Evolutionary conservation across 1,140 invertebrate genomes (phyloP), one percentile per base, ranked within the genome.

Genomic region (Apis dorsata): DNA sequence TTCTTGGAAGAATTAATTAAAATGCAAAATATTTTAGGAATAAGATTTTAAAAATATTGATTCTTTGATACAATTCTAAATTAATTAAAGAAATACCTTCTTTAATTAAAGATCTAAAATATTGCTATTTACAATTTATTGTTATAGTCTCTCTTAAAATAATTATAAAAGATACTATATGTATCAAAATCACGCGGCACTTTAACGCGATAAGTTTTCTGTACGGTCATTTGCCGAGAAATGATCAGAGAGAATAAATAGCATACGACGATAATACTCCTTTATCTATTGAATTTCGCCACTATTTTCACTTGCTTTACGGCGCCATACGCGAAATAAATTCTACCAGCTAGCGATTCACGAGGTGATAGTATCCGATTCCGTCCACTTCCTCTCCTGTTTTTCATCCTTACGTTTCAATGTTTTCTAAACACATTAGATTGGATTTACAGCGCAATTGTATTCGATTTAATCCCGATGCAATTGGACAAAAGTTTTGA

Each of bases 341-440:
- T 78, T 68, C 24, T 9, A 5, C 21, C 3, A 57, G 24, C 17
- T 19, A 12, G 28, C 76, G 76, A 78, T 78, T 57, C 65, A 53
- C 76, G 51, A 78, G 51, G 24, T 57, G 63, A 78, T 78, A 78
- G 76, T 68, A 78, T 68, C 76, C 53, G 76, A 78, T 78, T 78
- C 34, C 76, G 34, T 78, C 53, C 53, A 68, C 76, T 69, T 69
- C 65, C 63, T 34, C 8, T 8, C 7, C 9, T 55, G 63, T 68
- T 57, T 78, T 24, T 78, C 76, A 78, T 68, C 62, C 51, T 68
- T 78, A 44, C 21, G 65, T 78, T 78, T 49, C 76, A 57, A 78
- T 78, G 53, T 68, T 78, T 68, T 53, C 51, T 68, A 57, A 76
- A 76, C 59, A 53, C 60, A 2, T 10, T 34, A 24, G 34, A 24